Base-by-base conservation (phyloP, 2,113 vertebrate species). In the Rhinolophus sinicus region DNA sequence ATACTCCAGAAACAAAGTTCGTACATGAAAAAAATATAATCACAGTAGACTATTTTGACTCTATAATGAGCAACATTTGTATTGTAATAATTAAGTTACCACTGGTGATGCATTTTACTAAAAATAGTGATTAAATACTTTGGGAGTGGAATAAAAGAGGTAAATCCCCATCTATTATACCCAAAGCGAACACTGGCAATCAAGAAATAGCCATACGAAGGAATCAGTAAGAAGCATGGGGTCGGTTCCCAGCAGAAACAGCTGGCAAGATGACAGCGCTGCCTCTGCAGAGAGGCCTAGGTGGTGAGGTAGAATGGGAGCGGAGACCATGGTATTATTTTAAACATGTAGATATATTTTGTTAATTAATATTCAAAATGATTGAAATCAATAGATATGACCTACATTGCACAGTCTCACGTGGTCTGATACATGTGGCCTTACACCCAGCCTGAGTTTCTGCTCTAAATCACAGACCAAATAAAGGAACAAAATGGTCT, bases 401-500 rank as follows among this genome's bases (percentile, higher is more conserved):
- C 6, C 58, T 7, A 26, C 8, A 13, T 54, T 3, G 33, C 33
- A 8, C 6, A 44, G 40, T 15, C n/a, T 40, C 58, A n/a, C 11
- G 0, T 15, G 16, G 24, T n/a, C 52, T 69, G 14, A 15, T 40
- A 13, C 1, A 8, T 5, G 6, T 16, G 16, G 8, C 16, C 33
- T 8, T 16, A n/a, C 6, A 18, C 54, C 2, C n/a, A 26, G 78
- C 11, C 30, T 87, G 38, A 28, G 3, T n/a, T 73, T 9, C 60
- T 50, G 2, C 26, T 75, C n/a, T 30, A 22, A 47, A 21, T 52
- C 62, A 60, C 18, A 13, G 38, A 30, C 8, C 73, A 64, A 15
- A 58, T 12, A 35, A 62, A 16, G 33, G 35, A 54, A n/a, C 24
- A 18, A 21, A 33, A 4, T 4, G 5, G 11, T 30, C 47, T 18